Evolutionary conservation across 1,140 invertebrate genomes (phyloP), one percentile per base, ranked within the genome.

Genomic region (Anoplophora glabripennis): DNA sequence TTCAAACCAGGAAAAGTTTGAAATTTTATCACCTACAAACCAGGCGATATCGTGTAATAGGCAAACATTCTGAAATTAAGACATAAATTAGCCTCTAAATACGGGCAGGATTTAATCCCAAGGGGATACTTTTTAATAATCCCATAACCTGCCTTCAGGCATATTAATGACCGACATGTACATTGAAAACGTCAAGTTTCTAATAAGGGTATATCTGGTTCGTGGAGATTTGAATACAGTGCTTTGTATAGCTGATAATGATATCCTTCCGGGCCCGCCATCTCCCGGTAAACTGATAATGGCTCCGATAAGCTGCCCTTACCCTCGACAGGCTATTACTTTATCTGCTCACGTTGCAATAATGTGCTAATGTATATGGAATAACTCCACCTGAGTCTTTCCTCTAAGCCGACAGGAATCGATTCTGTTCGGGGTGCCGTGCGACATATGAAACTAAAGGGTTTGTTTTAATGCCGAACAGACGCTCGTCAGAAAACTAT

Each of bases 181-280:
- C 38, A 15, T 41, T 12, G 15, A 41, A 41, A 41, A 41, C 38
- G n/a, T 15, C n/a, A 15, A n/a, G 38, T 37, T 53, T 18, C 34
- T 40, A 53, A 40, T 53, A 36, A 37, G 38, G 51, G 37, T 53
- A 35, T 53, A 53, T 55, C 18, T 45, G 40, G 7, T 33, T 55
- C 18, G 11, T 37, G 42, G 36, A 14, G 45, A 59, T 63, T 42
- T 63, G 49, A 63, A 64, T 64, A 61, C 53, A 57, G 47, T 44
- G 59, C 56, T 61, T 60, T 57, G 63, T 61, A 51, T 52, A 54
- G 63, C 54, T 64, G 63, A 64, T 64, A 64, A 64, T 64, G 62
- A 64, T 60, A 60, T 64, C 62, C 62, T 64, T 64, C 62, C 62
- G 52, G 54, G 52, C 36, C 54, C 21, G 38, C 46, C 62, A 44